Evolutionary conservation across 2,888 invertebrate species (phyloP), one percentile per base, ranked within the genome.

Genomic region (Torymus auratus): DNA sequence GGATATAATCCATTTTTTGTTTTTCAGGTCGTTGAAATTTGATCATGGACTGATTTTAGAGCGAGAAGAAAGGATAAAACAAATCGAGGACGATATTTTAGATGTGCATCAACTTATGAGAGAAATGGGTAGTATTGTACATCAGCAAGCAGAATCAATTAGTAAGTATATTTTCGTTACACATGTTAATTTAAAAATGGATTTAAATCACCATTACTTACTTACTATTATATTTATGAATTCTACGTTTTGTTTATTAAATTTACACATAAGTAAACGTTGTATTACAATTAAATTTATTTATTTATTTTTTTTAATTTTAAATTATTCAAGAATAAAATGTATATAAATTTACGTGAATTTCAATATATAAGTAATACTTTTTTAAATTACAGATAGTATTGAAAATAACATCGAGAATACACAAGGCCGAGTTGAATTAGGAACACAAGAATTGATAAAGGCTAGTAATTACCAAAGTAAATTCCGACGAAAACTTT

Each of bases 21-120:
- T 69, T 76, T 52, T 69, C 7, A 93, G 94, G 87, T 93, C 94
- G 64, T 91, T 96, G 61, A 94, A 95, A 86, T 96, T 96, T 88
- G 96, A 96, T 88, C 95, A 95, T 82, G 96, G 95, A 83, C 93
- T 97, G 92, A 90, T 96, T 77, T 86, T 95, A 56, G 97, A 98
- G 86, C 93, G 96, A 69, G 96, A 97, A 87, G 94, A 95, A 12
- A 94, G 96, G 88, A 94, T 97, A 83, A 93, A 93, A 85, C 94
- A 95, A 88, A 95, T 98, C 69, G 97, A 97, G 89, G 93, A 94
- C 0, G 95, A 96, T 88, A 94, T 97, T 72, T 90, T 97, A 81
- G 96, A 97, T 90, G 95, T 96, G 7, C 96, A 96, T 90, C 94
- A 95, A 89, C 96, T 97, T 82, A 96, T 97, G 95, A 93, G 94